Percentiles rank a stretch among this genome's conserved stretches.
These are phyloP conservation scores for Galerucella pusilla DNA, from an alignment of 2,888 invertebrate genomes.

Conservation along the genomic window DNA sequence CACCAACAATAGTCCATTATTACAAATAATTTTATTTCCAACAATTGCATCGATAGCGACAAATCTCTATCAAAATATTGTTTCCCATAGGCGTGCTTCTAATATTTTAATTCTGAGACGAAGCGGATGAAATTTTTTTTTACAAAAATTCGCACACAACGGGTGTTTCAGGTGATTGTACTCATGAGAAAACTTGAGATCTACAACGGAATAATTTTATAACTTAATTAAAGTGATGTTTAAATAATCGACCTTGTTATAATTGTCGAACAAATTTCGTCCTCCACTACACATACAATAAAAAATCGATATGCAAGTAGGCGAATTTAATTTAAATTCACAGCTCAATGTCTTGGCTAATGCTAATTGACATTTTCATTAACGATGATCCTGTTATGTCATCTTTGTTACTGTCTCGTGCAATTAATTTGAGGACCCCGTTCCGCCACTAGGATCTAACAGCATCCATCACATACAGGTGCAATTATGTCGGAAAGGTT, in stretches of 20 bases:
- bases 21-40: neutral
- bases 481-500: too few relatives aligned
- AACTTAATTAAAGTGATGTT: too few relatives aligned
- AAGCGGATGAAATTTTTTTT: too few relatives aligned
- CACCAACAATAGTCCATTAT: neutral
- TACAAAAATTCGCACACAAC: too few relatives aligned
- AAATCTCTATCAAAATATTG: neutral
- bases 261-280: neutral
- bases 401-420: constrained; percentile 2
- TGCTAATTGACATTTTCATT: constrained; percentile 7
- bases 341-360: neutral
- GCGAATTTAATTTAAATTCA: neutral
- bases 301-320: neutral
- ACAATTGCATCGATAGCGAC: neutral
- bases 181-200: too few relatives aligned
- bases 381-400: constrained; percentile 4
- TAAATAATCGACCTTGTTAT: neutral
- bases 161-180: too few relatives aligned
- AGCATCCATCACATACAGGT: neutral
- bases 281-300: neutral
- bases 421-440: neutral
- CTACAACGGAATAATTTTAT: too few relatives aligned
- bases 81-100: neutral
- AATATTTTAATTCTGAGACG: too few relatives aligned
- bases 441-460: neutral